Base-by-base conservation (phyloP, 1,140 invertebrate species). In the Pseudachorutes palmiensis region DNA sequence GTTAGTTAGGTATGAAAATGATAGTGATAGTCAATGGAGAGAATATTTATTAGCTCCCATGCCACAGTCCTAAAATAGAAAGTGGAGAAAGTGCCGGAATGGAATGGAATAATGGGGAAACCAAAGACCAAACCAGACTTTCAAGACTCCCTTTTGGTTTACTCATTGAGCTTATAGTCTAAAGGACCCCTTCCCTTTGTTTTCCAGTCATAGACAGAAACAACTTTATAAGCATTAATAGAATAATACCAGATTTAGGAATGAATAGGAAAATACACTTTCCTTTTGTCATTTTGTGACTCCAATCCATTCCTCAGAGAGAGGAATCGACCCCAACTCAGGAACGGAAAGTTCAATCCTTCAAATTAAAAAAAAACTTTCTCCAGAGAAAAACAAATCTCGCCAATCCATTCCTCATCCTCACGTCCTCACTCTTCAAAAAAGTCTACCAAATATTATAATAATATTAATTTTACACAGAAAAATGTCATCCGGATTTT, bases 1-100 rank as follows among this genome's bases (percentile, higher is more conserved):
- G 51, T 55, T 55, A 55, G 51, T 55, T 55, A 55, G 51, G 51
- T 55, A 55, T 55, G 51, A 55, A 55, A 55, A 55, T 55, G 51
- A 55, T 55, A 55, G 51, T 55, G 14, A 5, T 5, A 55, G 51
- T 55, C 51, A 55, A 55, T 55, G 51, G 51, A 55, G 51, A 55
- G 51, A 55, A 55, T 55, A 55, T 55, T 55, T 55, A 55, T 55
- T 55, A 55, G 51, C 36, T 19, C 19, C 36, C 36, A 45, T 45
- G 36, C 36, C n/a, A n/a, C n/a, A n/a, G 36, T 9, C 5, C 36
- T 41, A 19, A 19, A 41, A 19, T 41, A 9, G 36, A 41, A 41
- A 19, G 5, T 19, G 19, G 5, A 19, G 36, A 41, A 41, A 41
- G 36, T 55, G 5, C 24, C 12, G 24, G 51, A 55, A 24, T 9